Base-by-base conservation (phyloP, 2,888 invertebrate species). In the Rhagophthalmus giganteus region DNA sequence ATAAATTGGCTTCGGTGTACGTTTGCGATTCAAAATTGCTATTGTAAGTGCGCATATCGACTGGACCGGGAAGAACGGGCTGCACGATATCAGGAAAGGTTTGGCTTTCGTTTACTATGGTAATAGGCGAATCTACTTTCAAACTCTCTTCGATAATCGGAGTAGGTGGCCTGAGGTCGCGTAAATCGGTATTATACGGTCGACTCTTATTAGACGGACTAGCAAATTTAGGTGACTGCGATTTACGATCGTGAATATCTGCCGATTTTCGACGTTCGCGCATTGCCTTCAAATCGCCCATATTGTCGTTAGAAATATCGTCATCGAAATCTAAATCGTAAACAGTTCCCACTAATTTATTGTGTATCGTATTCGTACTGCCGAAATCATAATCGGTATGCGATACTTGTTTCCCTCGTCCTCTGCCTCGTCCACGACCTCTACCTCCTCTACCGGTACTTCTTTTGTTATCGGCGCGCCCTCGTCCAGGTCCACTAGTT, bases 41-140 rank as follows among this genome's bases (percentile, higher is more conserved):
- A 66, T 84, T 88, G 69, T 92, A 92, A 0, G 91, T 91, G 41
- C 92, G 83, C 92, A 92, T 92, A 70, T 92, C 91, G 0, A 92
- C 92, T 0, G 92, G 92, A 1, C 90, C 92, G 0, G 92, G 91
- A 55, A 92, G 72, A 38, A 91, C 82, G 0, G 89, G 86, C 58
- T 84, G 80, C 4, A 87, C 87, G 34, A 84, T 79, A 32, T 82
- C 79, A 35, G 78, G 76, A 53, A 82, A 77, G 10, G 78, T 68
- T 30, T 76, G 77, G 32, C 73, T 68, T 37, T 73, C 66, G 7
- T 61, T 62, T 9, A 63, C 58, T n/a, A 58, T 58, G 34, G 55
- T 57, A 14, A 62, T 55, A 8, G 59, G 49, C 6, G 59, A 59
- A 16, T 60, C 62, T 2, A 61, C 59, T 57, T 70, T 73, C 30